Evolutionary conservation across 2,888 invertebrate species (phyloP).

Genomic region (Pomacea canaliculata): DNA sequence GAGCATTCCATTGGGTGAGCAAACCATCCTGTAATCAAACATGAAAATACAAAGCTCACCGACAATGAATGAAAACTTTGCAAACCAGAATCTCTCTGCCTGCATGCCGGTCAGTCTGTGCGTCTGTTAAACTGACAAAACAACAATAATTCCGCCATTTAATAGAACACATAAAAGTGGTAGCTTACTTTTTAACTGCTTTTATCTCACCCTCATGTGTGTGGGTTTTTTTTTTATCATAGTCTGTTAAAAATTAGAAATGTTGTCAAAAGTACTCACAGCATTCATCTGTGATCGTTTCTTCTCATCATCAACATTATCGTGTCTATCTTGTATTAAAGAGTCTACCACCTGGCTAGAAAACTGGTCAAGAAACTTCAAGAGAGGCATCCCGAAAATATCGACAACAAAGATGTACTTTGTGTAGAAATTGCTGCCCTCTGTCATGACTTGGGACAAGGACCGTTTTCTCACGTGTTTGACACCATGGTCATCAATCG

Average conservation of each 20-base stretch:
- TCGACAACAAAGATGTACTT: conserved; percentile 71
- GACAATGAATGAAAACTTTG: not conserved
- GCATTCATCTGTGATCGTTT: too few species aligned
- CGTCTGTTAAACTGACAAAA: conserved; percentile 35
- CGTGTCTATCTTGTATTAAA: conserved; percentile 44
- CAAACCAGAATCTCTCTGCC: conserved; percentile 57
- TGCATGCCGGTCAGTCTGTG: conserved; percentile 73
- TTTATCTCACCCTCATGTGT: too few species aligned
- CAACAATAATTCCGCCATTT: too few species aligned
- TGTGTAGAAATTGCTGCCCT: conserved; percentile 77
- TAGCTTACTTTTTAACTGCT: too few species aligned
- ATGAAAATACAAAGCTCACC: not conserved
- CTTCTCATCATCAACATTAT: too few species aligned
- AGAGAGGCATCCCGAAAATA: conserved; percentile 66
- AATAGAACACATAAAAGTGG: too few species aligned
- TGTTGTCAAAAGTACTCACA: too few species aligned
- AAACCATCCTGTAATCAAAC: not conserved
- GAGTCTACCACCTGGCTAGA: conserved; percentile 72
- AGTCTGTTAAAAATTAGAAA: too few species aligned
- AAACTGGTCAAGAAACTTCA: conserved; percentile 46
- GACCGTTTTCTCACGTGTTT: conserved; percentile 79
- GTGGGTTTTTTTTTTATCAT: too few species aligned
- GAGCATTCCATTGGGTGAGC: conserved; percentile 74
- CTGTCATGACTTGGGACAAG: conserved; percentile 81
- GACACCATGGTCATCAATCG: conserved; percentile 71